Base-by-base conservation (phyloP, 2,797 vertebrate genomes). In the Lateolabrax maculatus region DNA sequence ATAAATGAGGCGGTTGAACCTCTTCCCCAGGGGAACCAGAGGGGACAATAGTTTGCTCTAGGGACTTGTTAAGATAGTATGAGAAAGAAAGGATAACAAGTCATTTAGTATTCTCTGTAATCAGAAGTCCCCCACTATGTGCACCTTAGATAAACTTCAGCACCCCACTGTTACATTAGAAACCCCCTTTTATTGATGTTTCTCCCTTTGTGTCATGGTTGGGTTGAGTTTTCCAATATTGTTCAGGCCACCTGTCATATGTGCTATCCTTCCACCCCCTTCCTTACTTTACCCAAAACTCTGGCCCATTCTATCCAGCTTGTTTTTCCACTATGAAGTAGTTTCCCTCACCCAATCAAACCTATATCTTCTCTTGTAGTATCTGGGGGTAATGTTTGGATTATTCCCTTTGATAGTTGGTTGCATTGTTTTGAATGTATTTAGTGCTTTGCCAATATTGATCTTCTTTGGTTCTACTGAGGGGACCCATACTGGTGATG, bases 71-170 rank as follows among this genome's bases (percentile, higher is more conserved):
- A 87, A 83, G 69, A 60, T 81, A 49, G 72, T 37, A 52, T n/a
- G 52, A 46, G 25, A 31, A 29, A 62, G 52, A 81, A 63, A 66
- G 55, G 39, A 53, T n/a, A 64, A 49, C 6, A 29, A 12, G 80
- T 86, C 57, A 88, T 94, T 80, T 71, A 44, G 8, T 74, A 94
- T 87, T 89, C 93, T 31, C 69, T 93, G 51, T 94, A 56, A 92
- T 89, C 69, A 82, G 52, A 57, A 55, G 19, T 34, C 44, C 44
- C 75, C 52, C 18, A 15, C 70, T 64, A 63, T 70, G 46, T 44
- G 7, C 48, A 78, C 64, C 44, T 62, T 76, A 23, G 36, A 79
- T 70, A 41, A 65, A 53, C 68, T 21, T 52, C 75, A 49, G 12
- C 25, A 48, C 41, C 64, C 77, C 10, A 18, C 34, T 74, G 70